Evolutionary conservation across 2,797 vertebrate species (phyloP), one percentile per base, ranked within the genome.

Genomic region (Gallirallus australis): DNA sequence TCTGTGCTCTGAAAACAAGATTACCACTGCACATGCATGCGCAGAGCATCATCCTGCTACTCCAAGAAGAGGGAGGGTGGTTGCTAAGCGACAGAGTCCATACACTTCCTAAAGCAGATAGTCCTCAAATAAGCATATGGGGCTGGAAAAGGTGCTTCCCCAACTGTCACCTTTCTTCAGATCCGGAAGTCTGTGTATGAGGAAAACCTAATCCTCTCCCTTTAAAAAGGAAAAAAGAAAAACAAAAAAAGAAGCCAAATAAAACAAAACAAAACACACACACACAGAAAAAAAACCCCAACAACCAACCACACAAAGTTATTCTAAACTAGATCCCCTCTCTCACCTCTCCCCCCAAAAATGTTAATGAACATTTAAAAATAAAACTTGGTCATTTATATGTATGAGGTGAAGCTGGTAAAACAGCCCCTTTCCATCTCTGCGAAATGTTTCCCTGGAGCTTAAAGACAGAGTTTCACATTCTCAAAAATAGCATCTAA

Each of bases 51-150:
- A 28, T 96, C 47, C 90, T 59, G 82, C 52, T 59, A 30, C 79
- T 59, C 69, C 24, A 54, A 95, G 54, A 85, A 86, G 24, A 96
- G 87, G 94, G 91, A 95, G 87, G 47, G 47, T 87, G 80, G 98
- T 98, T 98, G 97, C 98, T 98, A 97, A 94, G 98, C 72, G 85
- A 98, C 96, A 63, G 75, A 59, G 42, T 68, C 81, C 75, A 72
- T 86, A 85, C 64, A 75, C 93, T 96, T 96, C 82, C 82, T 82
- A 53, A 94, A 96, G 90, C 84, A 96, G 57, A 93, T 42, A 93
- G 45, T 81, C 33, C 59, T 95, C 83, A 92, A 78, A 94, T 42
- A 94, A 92, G 31, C 81, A 84, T n/a, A 69, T 64, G 56, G 75
- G 61, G 30, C 60, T 86, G 16, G 63, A 93, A 96, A 93, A 71